phyloP scores from a whole-genome alignment of 2,797 vertebrate genomes.

The Buphagus erythrorhynchus region DNA sequence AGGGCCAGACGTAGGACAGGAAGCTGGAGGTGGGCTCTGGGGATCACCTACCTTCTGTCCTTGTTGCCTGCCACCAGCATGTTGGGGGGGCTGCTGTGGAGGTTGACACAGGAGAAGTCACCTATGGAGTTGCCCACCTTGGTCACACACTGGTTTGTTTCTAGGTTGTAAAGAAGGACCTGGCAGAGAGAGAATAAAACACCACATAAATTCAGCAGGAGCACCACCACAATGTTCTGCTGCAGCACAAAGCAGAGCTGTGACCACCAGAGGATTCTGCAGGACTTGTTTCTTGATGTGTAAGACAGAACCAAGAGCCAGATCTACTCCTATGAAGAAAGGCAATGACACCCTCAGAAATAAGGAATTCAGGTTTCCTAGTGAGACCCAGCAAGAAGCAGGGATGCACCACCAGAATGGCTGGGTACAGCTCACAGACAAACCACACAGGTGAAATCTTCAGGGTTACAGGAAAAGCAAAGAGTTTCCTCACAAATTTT shows the following conservation, averaged over 20 bases:
- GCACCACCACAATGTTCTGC: accelerated
- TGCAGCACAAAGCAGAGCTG: neutral
- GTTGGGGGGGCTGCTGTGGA: slow-evolving; percentile 85
- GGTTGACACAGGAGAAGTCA: slow-evolving; percentile 91
- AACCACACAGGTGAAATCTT: neutral
- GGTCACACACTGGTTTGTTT: slow-evolving; percentile 83
- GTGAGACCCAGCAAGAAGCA: neutral
- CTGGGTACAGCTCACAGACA: neutral
- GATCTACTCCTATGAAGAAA: neutral
- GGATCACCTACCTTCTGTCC: slow-evolving; percentile 87
- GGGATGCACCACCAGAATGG: neutral
- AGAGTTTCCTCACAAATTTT: neutral
- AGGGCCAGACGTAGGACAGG: neutral
- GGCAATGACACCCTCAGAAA: neutral
- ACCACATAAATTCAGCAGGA: neutral
- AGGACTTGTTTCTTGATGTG: neutral
- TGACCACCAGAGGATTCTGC: neutral
- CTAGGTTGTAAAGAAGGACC: slow-evolving; percentile 91
- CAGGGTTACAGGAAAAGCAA: neutral
- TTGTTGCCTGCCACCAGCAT: slow-evolving; percentile 94
- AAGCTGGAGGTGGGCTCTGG: neutral
- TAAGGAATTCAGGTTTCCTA: neutral
- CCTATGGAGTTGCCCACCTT: slow-evolving; percentile 87
- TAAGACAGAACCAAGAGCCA: neutral
- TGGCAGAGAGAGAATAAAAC: slow-evolving; percentile 67